phyloP scores from a whole-genome alignment of 2,888 invertebrate genomes.

The Hemaris fuciformis region DNA sequence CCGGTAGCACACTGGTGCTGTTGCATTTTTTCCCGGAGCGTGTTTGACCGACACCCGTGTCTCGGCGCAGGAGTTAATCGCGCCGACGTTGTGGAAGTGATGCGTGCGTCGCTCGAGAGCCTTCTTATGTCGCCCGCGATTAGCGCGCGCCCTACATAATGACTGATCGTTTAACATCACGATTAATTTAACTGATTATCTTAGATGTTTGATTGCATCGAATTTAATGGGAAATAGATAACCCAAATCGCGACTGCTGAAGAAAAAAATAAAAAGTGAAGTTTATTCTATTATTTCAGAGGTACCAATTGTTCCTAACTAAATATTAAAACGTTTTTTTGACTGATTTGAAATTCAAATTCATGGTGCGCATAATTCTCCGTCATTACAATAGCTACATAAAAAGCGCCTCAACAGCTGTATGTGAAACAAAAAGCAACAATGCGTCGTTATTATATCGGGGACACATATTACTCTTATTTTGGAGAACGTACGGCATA shows the following conservation, averaged over 20 bases:
- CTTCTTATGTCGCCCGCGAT: slow-evolving; percentile 68
- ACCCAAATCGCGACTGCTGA: background rate
- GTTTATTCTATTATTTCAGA: background rate
- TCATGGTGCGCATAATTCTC: too few relatives aligned
- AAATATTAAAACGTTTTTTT: background rate
- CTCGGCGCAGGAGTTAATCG: slow-evolving; percentile 61
- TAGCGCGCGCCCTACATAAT: slow-evolving; percentile 54
- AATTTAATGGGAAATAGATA: background rate
- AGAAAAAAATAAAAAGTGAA: background rate
- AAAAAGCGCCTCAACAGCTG: background rate
- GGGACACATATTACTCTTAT: slow-evolving; percentile 51
- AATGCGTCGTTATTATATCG: slow-evolving; percentile 51
- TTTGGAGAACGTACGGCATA: slow-evolving; percentile 63
- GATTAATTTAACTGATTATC: slow-evolving; percentile 31
- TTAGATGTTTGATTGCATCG: slow-evolving; percentile 18
- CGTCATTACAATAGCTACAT: background rate
- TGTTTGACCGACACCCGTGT: slow-evolving; percentile 48
- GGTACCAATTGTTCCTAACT: background rate
- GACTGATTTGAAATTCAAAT: background rate
- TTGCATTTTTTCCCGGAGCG: background rate
- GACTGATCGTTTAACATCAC: slow-evolving; percentile 47
- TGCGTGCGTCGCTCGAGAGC: slow-evolving; percentile 63
- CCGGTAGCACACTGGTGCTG: background rate
- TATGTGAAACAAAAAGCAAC: slow-evolving; percentile 29
- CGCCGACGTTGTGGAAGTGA: slow-evolving; percentile 71